A percentile compares a stretch with the other conserved stretches of the same genome.
phyloP scores from a whole-genome alignment of 2,797 vertebrate species.

The Coregonus ussuriensis region DNA sequence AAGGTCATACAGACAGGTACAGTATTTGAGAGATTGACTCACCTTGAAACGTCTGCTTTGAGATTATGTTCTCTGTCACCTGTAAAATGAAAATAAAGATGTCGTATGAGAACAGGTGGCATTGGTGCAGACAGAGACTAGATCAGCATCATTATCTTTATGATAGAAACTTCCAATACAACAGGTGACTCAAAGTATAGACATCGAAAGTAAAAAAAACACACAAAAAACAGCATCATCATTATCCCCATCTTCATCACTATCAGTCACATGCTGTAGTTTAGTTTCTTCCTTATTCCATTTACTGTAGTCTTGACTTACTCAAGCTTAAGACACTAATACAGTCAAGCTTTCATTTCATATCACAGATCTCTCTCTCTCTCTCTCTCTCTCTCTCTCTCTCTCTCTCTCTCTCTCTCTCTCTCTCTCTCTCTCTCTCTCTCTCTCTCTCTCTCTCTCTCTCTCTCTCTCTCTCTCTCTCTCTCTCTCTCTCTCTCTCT shows the following conservation, averaged over 20 bases:
- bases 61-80: slow-evolving; percentile 83
- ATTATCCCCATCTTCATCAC: background rate
- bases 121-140: background rate
- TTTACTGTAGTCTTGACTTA: background rate
- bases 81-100: slow-evolving; percentile 48
- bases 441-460: no score
- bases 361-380: background rate
- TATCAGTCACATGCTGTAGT: background rate
- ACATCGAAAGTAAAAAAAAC: no score
- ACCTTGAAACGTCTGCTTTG: slow-evolving; percentile 79
- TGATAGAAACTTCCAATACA: no score
- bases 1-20: background rate
- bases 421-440: background rate
- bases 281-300: background rate
- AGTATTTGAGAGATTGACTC: slow-evolving; percentile 48
- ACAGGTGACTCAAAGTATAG: no score
- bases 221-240: background rate
- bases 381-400: background rate
- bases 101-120: background rate
- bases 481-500: no score
- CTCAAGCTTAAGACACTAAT: background rate
- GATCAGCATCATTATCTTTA: background rate
- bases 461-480: no score
- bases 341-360: background rate
- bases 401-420: background rate